phyloP scores from a whole-genome alignment of 2,888 invertebrate species.

The Campoplex nolae region DNA sequence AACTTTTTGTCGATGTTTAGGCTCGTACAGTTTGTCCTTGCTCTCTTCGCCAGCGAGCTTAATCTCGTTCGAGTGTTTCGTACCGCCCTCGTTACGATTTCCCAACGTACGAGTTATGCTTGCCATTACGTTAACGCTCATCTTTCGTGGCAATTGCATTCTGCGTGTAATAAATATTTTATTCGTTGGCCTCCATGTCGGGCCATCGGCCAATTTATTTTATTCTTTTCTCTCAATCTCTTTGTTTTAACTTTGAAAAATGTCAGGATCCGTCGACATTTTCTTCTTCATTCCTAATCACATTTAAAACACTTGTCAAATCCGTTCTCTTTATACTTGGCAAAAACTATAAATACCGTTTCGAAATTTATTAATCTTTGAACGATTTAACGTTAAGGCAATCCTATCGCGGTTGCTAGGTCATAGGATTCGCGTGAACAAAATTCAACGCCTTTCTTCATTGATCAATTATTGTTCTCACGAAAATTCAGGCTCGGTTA shows the following conservation, averaged over 20 bases:
- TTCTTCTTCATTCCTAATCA: constrained; percentile 4
- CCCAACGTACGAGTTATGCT: constrained; percentile 81
- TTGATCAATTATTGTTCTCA: too few relatives aligned
- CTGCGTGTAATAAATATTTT: constrained; percentile 43
- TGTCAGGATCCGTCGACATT: background rate
- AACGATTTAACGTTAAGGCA: too few relatives aligned
- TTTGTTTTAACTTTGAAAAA: constrained; percentile 9
- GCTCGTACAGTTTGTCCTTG: constrained; percentile 91
- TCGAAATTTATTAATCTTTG: background rate
- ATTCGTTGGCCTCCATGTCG: constrained; percentile 17
- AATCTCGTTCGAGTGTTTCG: constrained; percentile 86
- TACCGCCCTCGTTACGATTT: constrained; percentile 76
- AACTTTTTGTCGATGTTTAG: constrained; percentile 94
- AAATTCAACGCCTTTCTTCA: too few relatives aligned
- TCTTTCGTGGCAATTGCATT: constrained; percentile 82
- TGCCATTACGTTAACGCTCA: constrained; percentile 83
- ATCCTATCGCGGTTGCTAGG: too few relatives aligned
- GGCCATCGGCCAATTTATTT: background rate
- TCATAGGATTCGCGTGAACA: too few relatives aligned
- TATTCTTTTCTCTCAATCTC: background rate
- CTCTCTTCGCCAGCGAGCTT: constrained; percentile 89
- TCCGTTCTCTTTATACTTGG: background rate
- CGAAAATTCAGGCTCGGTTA: too few relatives aligned
- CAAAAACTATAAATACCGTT: background rate
- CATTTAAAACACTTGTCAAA: background rate